These are phyloP conservation scores for Apogon hyalosoma DNA, from an alignment of 2,797 vertebrate genomes.

Conservation along the genomic window DNA sequence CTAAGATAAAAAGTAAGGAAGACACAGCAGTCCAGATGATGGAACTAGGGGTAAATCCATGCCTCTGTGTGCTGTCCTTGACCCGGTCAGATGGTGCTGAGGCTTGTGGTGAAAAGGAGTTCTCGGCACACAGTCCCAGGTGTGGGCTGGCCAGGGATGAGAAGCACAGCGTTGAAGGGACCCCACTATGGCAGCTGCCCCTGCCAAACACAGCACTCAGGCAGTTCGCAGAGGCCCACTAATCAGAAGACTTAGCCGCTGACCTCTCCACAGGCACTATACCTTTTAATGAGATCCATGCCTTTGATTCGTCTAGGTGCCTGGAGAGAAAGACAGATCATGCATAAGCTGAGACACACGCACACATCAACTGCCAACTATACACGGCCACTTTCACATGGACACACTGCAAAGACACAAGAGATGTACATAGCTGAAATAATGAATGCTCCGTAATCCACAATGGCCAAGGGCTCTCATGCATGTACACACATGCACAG, in stretches of 20 bases:
- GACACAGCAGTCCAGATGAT: slow-evolving; percentile 14
- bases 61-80: slow-evolving; percentile 68
- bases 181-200: background rate
- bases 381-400: slow-evolving; percentile 35
- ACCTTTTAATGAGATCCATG: slow-evolving; percentile 80
- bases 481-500: slow-evolving; percentile 30
- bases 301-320: slow-evolving; percentile 76
- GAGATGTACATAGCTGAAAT: slow-evolving; percentile 46
- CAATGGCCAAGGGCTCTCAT: slow-evolving; percentile 39
- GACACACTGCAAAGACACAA: slow-evolving; percentile 35
- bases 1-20: slow-evolving; percentile 40
- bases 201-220: slow-evolving; percentile 39
- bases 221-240: slow-evolving; percentile 57
- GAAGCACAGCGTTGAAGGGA: slow-evolving; percentile 57
- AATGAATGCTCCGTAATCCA: slow-evolving; percentile 64
- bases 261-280: slow-evolving; percentile 71
- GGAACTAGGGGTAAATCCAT: slow-evolving; percentile 25
- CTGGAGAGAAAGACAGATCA: slow-evolving; percentile 64
- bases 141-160: slow-evolving; percentile 63
- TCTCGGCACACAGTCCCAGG: slow-evolving; percentile 41
- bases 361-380: slow-evolving; percentile 19
- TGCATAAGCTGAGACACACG: slow-evolving; percentile 45
- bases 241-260: slow-evolving; percentile 78
- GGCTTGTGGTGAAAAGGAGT: slow-evolving; percentile 42
- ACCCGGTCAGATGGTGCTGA: slow-evolving; percentile 57